These are phyloP conservation scores for Camponotus pennsylvanicus DNA, from an alignment of 1,140 invertebrate species.

Conservation along the genomic window DNA sequence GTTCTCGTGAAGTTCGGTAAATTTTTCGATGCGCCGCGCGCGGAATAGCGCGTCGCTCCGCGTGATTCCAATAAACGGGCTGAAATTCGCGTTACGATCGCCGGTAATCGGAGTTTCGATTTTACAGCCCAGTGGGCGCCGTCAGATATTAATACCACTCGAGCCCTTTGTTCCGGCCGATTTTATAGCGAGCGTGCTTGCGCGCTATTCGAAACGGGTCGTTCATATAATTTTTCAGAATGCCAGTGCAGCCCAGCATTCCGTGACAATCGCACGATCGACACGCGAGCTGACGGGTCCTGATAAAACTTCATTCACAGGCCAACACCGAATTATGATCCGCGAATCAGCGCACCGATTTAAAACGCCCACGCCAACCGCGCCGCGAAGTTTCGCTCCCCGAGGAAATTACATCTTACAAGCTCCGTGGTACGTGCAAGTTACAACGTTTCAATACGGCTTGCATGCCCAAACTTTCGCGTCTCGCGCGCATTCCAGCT, in stretches of 20 bases:
- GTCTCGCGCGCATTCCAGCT: conserved; percentile 46
- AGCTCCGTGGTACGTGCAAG: conserved; percentile 37
- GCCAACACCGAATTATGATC: conserved; percentile 42
- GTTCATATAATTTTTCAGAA: conserved; percentile 59
- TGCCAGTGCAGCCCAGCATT: conserved; percentile 1
- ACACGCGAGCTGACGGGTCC: conserved; percentile 31
- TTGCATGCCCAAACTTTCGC: conserved; percentile 51
- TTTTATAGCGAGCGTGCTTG: conserved; percentile 62
- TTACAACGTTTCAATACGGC: conserved; percentile 60
- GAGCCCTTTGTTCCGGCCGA: conserved; percentile 58
- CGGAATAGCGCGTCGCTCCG: background rate
- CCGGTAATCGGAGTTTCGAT: conserved; percentile 71
- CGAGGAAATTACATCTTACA: conserved; percentile 63
- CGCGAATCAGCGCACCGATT: conserved; percentile 45
- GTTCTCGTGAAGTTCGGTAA: background rate
- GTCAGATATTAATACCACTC: conserved; percentile 72
- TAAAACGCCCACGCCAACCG: conserved; percentile 11
- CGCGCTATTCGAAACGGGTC: conserved; percentile 39
- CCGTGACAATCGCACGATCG: conserved; percentile 60
- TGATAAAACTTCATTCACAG: conserved; percentile 50
- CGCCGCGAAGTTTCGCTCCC: conserved; percentile 37
- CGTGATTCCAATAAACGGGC: conserved; percentile 57
- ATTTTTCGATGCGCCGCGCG: conserved; percentile 32
- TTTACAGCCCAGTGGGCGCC: conserved; percentile 58
- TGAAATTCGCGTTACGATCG: conserved; percentile 67